phyloP scores from a whole-genome alignment of 2,888 invertebrate genomes.

The Pheosia gnoma region DNA sequence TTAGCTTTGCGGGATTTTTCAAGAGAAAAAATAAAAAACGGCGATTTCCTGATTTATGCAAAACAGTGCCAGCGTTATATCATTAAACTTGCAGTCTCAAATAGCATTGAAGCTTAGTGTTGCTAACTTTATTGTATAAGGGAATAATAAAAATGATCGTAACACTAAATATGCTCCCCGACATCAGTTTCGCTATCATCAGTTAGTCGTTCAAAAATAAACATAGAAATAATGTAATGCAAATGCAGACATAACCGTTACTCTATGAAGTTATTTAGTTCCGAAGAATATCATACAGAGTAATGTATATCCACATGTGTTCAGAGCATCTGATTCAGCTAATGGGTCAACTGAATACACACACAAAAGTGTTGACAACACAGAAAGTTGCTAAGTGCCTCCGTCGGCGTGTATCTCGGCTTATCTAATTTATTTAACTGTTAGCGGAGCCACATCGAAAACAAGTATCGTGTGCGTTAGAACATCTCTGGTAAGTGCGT shows the following conservation, averaged over 20 bases:
- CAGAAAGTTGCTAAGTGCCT: conserved; percentile 70
- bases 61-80: conserved; percentile 36
- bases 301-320: not conserved
- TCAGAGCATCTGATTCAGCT: conserved; percentile 36
- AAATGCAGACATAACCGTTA: no score
- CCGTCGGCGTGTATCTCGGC: conserved; percentile 61
- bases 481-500: conserved; percentile 26
- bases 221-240: no score
- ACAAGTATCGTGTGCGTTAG: conserved; percentile 51
- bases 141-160: no score
- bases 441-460: conserved; percentile 62
- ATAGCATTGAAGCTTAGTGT: not conserved
- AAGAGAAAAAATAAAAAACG: conserved; percentile 53
- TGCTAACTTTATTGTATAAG: not conserved
- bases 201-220: no score
- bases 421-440: conserved; percentile 78
- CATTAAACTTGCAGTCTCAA: not conserved
- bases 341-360: conserved; percentile 53
- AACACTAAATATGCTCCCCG: no score
- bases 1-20: conserved; percentile 53
- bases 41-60: conserved; percentile 60
- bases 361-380: conserved; percentile 69
- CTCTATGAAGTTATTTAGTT: no score
- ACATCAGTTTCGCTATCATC: no score
- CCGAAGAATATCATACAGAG: not conserved